phyloP scores from a whole-genome alignment of 2,888 invertebrate genomes.

The Zygaena filipendulae region DNA sequence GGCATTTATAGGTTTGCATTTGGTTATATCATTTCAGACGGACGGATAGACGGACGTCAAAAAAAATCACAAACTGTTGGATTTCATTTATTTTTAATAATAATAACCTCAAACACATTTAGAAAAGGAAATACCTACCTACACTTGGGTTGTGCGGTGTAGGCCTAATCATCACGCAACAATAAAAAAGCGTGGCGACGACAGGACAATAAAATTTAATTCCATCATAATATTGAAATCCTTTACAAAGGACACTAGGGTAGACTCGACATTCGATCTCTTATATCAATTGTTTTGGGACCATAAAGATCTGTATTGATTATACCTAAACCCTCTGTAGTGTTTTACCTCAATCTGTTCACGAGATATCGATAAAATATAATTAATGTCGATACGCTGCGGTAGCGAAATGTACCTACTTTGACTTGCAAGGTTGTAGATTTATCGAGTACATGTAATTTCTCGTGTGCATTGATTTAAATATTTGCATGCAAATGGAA shows the following conservation, averaged over 20 bases:
- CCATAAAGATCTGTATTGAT: slow-evolving; percentile 52
- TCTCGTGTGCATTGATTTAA: no score
- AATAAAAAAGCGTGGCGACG: no score
- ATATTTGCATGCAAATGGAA: no score
- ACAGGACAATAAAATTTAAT: slow-evolving; percentile 42
- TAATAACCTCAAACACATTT: no score
- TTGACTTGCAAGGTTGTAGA: slow-evolving; percentile 50
- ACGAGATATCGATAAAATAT: slow-evolving; percentile 44
- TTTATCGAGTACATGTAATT: slow-evolving; percentile 49
- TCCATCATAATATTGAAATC: slow-evolving; percentile 35
- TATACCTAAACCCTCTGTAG: slow-evolving; percentile 50
- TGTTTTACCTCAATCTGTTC: slow-evolving; percentile 34
- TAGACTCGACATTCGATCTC: slow-evolving; percentile 24
- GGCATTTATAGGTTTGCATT: no score
- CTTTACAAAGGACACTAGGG: slow-evolving; percentile 27
- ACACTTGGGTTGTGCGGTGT: no score
- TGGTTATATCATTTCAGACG: no score
- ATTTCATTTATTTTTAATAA: no score
- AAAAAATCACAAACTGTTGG: no score
- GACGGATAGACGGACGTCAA: no score
- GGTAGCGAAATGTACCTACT: slow-evolving; percentile 25
- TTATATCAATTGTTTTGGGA: slow-evolving; percentile 40
- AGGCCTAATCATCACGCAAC: no score
- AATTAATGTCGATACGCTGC: slow-evolving; percentile 20
- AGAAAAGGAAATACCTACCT: no score